These are phyloP conservation scores for Papilio demoleus DNA, from an alignment of 2,888 invertebrate genomes.

Conservation along the genomic window DNA sequence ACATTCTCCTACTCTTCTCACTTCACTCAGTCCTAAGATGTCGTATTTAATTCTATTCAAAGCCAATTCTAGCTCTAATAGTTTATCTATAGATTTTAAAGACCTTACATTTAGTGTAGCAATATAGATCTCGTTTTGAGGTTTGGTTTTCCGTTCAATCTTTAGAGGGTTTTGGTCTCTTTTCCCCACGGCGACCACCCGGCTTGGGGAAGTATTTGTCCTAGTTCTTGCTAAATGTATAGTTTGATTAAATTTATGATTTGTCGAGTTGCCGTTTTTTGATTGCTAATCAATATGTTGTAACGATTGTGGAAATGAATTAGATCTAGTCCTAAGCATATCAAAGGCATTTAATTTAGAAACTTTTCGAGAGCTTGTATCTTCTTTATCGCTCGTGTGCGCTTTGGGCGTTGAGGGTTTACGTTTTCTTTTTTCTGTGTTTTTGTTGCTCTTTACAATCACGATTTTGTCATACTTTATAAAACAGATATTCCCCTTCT, in stretches of 20 bases:
- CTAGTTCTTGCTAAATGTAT: no score
- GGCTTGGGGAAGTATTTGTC: background rate
- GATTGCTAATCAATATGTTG: slow-evolving; percentile 2
- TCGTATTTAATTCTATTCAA: no score
- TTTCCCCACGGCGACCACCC: slow-evolving; percentile 1
- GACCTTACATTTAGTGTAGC: background rate
- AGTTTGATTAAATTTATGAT: background rate
- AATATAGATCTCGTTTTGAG: no score
- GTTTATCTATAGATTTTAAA: no score
- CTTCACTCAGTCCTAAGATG: no score
- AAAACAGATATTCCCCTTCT: background rate
- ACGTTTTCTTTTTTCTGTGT: background rate
- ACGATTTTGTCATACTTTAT: background rate
- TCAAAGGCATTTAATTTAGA: background rate
- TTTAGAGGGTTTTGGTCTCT: slow-evolving; percentile 2
- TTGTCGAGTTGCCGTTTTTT: background rate
- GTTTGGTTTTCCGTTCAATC: no score
- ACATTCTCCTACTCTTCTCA: no score
- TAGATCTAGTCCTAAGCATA: background rate
- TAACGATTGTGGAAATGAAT: background rate
- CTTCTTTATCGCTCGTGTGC: background rate
- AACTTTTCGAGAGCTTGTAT: background rate
- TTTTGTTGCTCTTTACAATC: background rate
- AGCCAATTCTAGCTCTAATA: no score
- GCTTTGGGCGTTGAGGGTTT: background rate